Evolutionary conservation across 2,888 invertebrate genomes (phyloP).

Genomic region (Lingula anatina): DNA sequence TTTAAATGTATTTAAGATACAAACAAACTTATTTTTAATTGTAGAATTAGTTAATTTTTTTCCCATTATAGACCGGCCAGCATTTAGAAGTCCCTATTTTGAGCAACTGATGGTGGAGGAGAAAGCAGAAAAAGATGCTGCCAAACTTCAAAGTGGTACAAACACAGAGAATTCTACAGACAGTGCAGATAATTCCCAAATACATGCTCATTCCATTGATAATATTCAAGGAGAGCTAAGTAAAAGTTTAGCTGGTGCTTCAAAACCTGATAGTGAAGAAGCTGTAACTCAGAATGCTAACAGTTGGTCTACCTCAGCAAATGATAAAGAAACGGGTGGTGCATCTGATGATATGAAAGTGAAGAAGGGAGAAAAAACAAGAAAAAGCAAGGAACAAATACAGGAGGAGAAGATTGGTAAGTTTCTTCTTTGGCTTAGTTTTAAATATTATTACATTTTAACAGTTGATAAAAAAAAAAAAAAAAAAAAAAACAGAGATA

Average conservation of each 20-base stretch:
- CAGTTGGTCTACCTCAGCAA: too few relatives aligned
- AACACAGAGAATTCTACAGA: neutral
- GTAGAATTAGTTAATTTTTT: too few relatives aligned
- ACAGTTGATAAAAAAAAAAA: too few relatives aligned
- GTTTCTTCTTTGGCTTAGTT: neutral
- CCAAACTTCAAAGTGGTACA: neutral
- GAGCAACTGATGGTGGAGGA: slow-evolving; percentile 41
- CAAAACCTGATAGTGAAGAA: neutral
- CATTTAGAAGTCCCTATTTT: slow-evolving; percentile 38
- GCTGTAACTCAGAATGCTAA: neutral
- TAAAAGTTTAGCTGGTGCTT: neutral
- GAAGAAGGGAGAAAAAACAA: slow-evolving; percentile 1
- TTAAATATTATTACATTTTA: neutral
- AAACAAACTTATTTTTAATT: too few relatives aligned
- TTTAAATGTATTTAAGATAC: too few relatives aligned
- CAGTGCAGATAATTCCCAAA: neutral
- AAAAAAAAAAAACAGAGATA: too few relatives aligned
- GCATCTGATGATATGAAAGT: neutral
- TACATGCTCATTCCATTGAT: too few relatives aligned
- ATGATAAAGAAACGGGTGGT: too few relatives aligned
- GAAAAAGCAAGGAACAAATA: slow-evolving; percentile 7
- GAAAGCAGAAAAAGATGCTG: slow-evolving; percentile 11
- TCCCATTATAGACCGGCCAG: too few relatives aligned
- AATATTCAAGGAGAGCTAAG: too few relatives aligned
- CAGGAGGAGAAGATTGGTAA: slow-evolving; percentile 19